Percentiles rank a stretch among this genome's conserved stretches.
Conservation (phyloP, 2,113 vertebrate species). For the Ancistrus triradiatus region DNA sequence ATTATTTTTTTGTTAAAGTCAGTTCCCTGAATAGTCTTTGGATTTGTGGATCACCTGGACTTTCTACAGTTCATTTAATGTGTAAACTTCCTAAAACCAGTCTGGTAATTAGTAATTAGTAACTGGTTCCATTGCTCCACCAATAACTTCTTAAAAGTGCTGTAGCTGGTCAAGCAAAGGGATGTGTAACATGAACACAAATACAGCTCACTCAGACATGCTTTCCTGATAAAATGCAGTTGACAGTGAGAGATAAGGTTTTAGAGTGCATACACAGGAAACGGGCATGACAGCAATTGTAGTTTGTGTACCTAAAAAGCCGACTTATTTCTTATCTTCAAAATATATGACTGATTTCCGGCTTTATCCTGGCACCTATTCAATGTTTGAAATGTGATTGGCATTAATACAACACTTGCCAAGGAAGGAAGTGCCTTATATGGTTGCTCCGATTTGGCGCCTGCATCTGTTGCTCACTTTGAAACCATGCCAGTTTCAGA, state of each 20-base stretch:
- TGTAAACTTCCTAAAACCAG: too few relatives aligned
- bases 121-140: too few relatives aligned
- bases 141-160: too few relatives aligned
- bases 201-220: conserved; percentile 18
- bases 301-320: conserved; percentile 45
- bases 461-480: conserved; percentile 11
- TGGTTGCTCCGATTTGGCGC: conserved; percentile 23
- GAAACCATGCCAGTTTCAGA: background rate
- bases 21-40: too few relatives aligned
- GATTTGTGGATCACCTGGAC: too few relatives aligned
- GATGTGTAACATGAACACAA: conserved; percentile 27
- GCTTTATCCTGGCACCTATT: conserved; percentile 44
- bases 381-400: conserved; percentile 33
- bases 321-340: conserved; percentile 45
- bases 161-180: too few relatives aligned
- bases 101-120: too few relatives aligned
- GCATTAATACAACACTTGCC: conserved; percentile 34
- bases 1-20: too few relatives aligned
- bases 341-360: conserved; percentile 51
- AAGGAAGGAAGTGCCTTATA: conserved; percentile 51
- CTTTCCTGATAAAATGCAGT: conserved; percentile 33
- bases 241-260: conserved; percentile 46
- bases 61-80: too few relatives aligned
- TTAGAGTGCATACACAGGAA: conserved; percentile 47
- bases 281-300: conserved; percentile 47